These are phyloP conservation scores for Rhynchophorus ferrugineus DNA, from an alignment of 1,140 invertebrate species.

Conservation along the genomic window DNA sequence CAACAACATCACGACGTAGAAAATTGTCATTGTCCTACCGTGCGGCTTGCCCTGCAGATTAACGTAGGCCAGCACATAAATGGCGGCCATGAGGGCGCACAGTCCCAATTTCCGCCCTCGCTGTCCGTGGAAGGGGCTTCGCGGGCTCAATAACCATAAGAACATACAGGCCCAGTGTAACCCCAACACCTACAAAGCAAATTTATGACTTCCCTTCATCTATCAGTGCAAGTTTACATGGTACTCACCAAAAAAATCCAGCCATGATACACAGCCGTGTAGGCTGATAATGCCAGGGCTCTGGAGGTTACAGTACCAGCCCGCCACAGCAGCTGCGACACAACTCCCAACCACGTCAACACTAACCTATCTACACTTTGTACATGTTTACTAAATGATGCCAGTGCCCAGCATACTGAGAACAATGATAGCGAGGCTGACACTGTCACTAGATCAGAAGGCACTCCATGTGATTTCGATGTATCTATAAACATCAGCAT, in stretches of 20 bases:
- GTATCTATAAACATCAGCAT: slow-evolving; percentile 7
- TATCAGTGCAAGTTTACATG: background rate
- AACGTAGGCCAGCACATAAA: slow-evolving; percentile 86
- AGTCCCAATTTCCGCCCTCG: slow-evolving; percentile 56
- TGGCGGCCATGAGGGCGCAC: slow-evolving; percentile 69
- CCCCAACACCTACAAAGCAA: slow-evolving; percentile 40
- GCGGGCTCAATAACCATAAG: slow-evolving; percentile 70
- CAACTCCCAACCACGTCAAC: slow-evolving; percentile 82
- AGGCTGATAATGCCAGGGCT: slow-evolving; percentile 73
- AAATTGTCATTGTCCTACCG: slow-evolving; percentile 53
- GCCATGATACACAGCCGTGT: slow-evolving; percentile 75
- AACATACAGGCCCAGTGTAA: slow-evolving; percentile 65
- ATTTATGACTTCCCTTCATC: background rate
- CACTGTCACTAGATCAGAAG: slow-evolving; percentile 72
- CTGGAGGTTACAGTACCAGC: slow-evolving; percentile 78
- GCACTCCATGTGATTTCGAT: slow-evolving; percentile 42
- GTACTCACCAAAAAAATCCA: slow-evolving; percentile 67
- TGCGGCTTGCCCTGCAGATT: slow-evolving; percentile 65
- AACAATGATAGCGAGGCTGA: slow-evolving; percentile 73
- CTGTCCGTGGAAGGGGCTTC: slow-evolving; percentile 76
- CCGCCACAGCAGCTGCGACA: slow-evolving; percentile 75
- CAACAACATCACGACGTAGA: slow-evolving; percentile 86
- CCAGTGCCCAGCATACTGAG: slow-evolving; percentile 83
- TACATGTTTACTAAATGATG: slow-evolving; percentile 83
- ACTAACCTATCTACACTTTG: slow-evolving; percentile 77